Conservation (phyloP, 1,140 invertebrate genomes). For the Chionoecetes opilio region DNA sequence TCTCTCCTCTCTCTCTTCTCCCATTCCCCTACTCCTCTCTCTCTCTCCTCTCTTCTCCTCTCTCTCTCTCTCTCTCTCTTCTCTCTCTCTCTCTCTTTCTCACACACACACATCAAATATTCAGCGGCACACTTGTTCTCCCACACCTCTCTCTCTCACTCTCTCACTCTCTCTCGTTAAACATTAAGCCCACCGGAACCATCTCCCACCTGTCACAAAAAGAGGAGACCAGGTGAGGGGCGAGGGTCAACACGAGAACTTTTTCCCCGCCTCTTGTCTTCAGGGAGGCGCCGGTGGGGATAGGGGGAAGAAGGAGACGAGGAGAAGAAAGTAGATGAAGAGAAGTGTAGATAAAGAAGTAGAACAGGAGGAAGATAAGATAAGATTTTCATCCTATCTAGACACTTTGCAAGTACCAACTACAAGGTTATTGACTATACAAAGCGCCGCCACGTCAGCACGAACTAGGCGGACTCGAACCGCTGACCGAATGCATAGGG, state of each 20-base stretch:
- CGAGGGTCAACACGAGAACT: not conserved
- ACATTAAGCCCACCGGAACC: not conserved
- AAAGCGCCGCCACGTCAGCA: too few species aligned
- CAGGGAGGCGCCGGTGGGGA: not conserved
- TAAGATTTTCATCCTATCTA: too few species aligned
- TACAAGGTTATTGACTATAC: too few species aligned
- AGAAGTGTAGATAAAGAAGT: too few species aligned
- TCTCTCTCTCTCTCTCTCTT: constrained; percentile 53
- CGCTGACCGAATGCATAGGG: too few species aligned
- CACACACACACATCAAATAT: not conserved
- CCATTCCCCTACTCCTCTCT: not conserved
- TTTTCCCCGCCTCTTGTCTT: too few species aligned
- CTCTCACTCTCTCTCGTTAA: not conserved
- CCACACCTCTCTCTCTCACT: not conserved
- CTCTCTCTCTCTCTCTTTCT: constrained; percentile 7
- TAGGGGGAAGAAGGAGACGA: not conserved
- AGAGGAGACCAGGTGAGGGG: not conserved
- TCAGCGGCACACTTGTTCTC: not conserved
- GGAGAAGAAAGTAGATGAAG: too few species aligned
- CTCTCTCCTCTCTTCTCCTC: constrained; percentile 39
- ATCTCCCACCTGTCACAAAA: constrained; percentile 5
- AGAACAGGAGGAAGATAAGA: too few species aligned
- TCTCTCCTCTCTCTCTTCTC: not conserved
- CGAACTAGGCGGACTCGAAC: too few species aligned
- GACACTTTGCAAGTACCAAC: too few species aligned